These are phyloP conservation scores for Monochamus alternatus DNA, from an alignment of 2,888 invertebrate species.

Conservation along the genomic window DNA sequence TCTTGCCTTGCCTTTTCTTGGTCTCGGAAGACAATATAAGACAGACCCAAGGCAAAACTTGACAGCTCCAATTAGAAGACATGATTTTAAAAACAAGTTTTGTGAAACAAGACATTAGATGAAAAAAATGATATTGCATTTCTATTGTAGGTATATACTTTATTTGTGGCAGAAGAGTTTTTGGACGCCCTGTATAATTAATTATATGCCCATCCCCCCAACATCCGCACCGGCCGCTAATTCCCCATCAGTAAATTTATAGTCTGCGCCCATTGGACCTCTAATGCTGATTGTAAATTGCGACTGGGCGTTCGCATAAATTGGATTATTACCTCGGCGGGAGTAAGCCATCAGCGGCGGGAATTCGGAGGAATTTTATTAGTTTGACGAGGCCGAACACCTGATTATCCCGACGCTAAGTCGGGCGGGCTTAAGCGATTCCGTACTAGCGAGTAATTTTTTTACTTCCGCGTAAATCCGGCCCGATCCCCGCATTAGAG, in stretches of 20 bases:
- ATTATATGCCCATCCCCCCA: not conserved
- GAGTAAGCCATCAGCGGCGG: constrained; percentile 40
- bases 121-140: too few species aligned
- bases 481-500: not conserved
- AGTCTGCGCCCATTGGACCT: constrained; percentile 41
- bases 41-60: too few species aligned
- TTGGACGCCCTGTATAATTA: too few species aligned
- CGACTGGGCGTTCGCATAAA: constrained; percentile 44
- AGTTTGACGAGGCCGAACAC: constrained; percentile 22
- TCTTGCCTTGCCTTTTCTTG: too few species aligned
- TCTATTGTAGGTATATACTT: too few species aligned
- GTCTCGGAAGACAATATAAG: too few species aligned
- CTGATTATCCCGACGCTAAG: constrained; percentile 24
- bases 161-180: too few species aligned
- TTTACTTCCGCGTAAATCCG: not conserved
- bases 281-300: constrained; percentile 47
- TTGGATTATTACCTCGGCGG: constrained; percentile 47
- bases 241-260: constrained; percentile 46
- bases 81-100: too few species aligned
- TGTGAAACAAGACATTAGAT: too few species aligned
- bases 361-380: constrained; percentile 37
- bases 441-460: not conserved
- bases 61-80: too few species aligned
- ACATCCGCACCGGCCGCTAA: constrained; percentile 33
- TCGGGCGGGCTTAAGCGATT: constrained; percentile 21